These are phyloP conservation scores for Erythrocercus mccallii DNA, from an alignment of 2,113 vertebrate genomes.

Conservation along the genomic window DNA sequence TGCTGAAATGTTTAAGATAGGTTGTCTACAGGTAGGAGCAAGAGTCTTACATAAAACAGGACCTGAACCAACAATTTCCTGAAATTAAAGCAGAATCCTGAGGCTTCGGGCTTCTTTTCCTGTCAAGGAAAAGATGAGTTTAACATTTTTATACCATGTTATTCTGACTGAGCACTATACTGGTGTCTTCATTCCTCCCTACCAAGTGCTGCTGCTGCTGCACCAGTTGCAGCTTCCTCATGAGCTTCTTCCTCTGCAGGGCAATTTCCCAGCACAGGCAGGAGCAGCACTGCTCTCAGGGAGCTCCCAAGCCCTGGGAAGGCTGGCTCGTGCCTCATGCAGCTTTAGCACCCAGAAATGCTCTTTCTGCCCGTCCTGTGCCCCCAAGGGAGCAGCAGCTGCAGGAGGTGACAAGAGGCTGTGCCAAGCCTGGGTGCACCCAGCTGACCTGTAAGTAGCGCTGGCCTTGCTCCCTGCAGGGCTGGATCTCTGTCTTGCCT, in stretches of 20 bases:
- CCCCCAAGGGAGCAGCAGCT: background rate
- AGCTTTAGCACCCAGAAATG: background rate
- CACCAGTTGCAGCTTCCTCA: background rate
- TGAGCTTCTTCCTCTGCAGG: background rate
- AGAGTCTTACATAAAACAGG: background rate
- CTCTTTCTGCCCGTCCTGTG: background rate
- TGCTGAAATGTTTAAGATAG: background rate
- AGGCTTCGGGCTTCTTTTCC: background rate
- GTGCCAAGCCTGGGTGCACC: background rate
- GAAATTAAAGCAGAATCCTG: background rate
- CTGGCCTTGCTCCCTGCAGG: background rate
- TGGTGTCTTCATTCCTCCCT: background rate
- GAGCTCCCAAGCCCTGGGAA: background rate
- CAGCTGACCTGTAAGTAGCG: background rate
- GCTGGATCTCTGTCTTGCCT: background rate
- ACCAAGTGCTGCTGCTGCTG: rapidly evolving
- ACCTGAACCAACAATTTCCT: background rate
- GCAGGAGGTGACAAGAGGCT: background rate
- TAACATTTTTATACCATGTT: background rate
- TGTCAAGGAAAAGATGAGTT: background rate
- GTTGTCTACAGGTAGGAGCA: background rate
- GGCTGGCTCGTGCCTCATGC: rapidly evolving
- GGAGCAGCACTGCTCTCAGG: background rate
- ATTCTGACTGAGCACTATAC: background rate
- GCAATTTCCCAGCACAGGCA: background rate